phyloP scores from a whole-genome alignment of 2,888 invertebrate genomes.

The Graphium colonna region DNA sequence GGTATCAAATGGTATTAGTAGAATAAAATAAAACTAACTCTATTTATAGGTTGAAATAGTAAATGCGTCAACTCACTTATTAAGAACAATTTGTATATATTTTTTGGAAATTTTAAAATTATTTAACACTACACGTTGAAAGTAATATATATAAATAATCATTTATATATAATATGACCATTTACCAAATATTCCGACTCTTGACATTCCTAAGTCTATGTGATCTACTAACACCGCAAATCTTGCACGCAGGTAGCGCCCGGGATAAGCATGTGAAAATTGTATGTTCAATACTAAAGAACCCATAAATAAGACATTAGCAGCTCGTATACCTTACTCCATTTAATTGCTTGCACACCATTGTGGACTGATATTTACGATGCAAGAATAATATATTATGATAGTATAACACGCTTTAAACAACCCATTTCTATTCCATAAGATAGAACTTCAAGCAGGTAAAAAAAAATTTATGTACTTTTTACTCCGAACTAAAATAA shows the following conservation, averaged over 20 bases:
- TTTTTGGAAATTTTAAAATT: too few species aligned
- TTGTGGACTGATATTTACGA: slow-evolving; percentile 57
- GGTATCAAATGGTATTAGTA: too few species aligned
- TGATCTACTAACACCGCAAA: slow-evolving; percentile 43
- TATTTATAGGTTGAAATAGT: too few species aligned
- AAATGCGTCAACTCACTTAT: too few species aligned
- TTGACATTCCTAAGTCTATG: slow-evolving; percentile 33
- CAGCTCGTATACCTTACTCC: slow-evolving; percentile 61
- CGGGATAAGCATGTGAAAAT: slow-evolving; percentile 72
- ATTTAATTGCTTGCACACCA: slow-evolving; percentile 56
- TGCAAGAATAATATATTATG: slow-evolving; percentile 20
- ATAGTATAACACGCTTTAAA: slow-evolving; percentile 12
- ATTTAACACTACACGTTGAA: too few species aligned
- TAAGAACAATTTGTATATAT: too few species aligned
- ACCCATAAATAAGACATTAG: slow-evolving; percentile 77
- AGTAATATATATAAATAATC: too few species aligned
- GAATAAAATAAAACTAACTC: too few species aligned
- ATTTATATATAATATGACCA: too few species aligned
- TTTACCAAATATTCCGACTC: too few species aligned
- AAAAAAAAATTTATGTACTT: too few species aligned
- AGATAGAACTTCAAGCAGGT: background rate
- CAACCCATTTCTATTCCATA: slow-evolving; percentile 6
- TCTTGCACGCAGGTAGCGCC: slow-evolving; percentile 54
- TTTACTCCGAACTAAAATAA: too few species aligned
- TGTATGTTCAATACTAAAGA: slow-evolving; percentile 56